Percentiles rank a stretch among this genome's conserved stretches.
These are phyloP conservation scores for Resseliella maxima DNA, from an alignment of 2,888 invertebrate species.

Conservation along the genomic window DNA sequence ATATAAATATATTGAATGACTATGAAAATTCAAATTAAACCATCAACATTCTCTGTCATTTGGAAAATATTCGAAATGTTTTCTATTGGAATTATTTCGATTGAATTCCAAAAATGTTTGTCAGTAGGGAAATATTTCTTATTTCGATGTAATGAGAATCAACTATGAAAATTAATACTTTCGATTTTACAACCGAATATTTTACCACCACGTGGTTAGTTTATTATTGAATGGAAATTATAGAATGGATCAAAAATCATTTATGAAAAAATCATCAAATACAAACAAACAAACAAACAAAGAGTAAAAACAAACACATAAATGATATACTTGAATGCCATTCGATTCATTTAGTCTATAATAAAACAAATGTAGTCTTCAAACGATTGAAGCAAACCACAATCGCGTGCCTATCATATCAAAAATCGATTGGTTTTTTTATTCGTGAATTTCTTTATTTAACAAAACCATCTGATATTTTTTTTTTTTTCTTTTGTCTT, in stretches of 20 bases:
- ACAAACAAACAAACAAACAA: neutral
- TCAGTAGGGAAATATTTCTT: too few species aligned
- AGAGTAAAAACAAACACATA: neutral
- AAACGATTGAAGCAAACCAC: slow-evolving; percentile 47
- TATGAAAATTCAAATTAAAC: too few species aligned
- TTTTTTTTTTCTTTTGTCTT: neutral
- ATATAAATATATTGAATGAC: too few species aligned
- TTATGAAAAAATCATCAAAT: neutral
- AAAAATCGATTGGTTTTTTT: neutral
- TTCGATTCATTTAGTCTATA: slow-evolving; percentile 42
- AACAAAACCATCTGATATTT: neutral
- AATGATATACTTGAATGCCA: neutral
- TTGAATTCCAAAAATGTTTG: too few species aligned
- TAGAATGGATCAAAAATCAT: too few species aligned
- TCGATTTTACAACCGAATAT: neutral
- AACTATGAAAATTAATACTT: neutral
- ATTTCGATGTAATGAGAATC: slow-evolving; percentile 18
- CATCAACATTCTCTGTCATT: too few species aligned
- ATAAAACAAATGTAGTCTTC: slow-evolving; percentile 15
- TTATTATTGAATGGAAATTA: slow-evolving; percentile 23
- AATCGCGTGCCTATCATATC: slow-evolving; percentile 51
- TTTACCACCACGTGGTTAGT: neutral
- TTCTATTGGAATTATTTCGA: too few species aligned
- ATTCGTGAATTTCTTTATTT: too few species aligned
- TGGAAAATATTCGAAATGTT: too few species aligned